A percentile compares a stretch with the other conserved stretches of the same genome.
Conservation (phyloP, 1,140 invertebrate genomes). For the Adelges cooleyi region DNA sequence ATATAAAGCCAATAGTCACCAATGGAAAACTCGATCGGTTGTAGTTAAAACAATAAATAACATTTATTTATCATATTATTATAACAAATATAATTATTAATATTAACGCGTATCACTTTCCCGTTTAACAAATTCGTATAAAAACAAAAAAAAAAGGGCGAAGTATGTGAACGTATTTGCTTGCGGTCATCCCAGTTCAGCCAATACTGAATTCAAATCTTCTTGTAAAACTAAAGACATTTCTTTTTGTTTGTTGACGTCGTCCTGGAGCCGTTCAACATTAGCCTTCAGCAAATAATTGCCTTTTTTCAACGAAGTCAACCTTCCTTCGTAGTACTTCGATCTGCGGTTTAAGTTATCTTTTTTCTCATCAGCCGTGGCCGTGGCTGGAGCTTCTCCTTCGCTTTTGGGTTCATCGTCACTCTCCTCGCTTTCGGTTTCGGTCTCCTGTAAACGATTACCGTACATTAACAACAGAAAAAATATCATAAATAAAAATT, state of each 20-base stretch:
- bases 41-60: too few species aligned
- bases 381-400: constrained; percentile 49
- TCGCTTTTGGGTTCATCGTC: constrained; percentile 44
- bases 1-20: too few species aligned
- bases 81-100: too few species aligned
- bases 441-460: constrained; percentile 39
- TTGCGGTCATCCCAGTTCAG: constrained; percentile 46
- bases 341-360: constrained; percentile 45
- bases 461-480: too few species aligned
- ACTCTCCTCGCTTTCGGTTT: constrained; percentile 47
- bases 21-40: too few species aligned
- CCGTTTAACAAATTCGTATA: too few species aligned
- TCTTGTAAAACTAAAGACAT: constrained; percentile 61
- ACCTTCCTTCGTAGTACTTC: constrained; percentile 61
- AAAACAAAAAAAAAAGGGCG: too few species aligned
- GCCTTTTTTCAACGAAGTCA: constrained; percentile 68
- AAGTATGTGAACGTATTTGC: too few species aligned
- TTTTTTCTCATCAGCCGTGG: constrained; percentile 51
- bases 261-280: constrained; percentile 71
- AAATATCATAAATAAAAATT: background rate
- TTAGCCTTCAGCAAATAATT: constrained; percentile 74
- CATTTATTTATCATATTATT: too few species aligned
- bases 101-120: too few species aligned
- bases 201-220: constrained; percentile 67
- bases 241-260: constrained; percentile 66